Conservation (phyloP, 2,113 vertebrate genomes). For the Aspidoscelis tigris region DNA sequence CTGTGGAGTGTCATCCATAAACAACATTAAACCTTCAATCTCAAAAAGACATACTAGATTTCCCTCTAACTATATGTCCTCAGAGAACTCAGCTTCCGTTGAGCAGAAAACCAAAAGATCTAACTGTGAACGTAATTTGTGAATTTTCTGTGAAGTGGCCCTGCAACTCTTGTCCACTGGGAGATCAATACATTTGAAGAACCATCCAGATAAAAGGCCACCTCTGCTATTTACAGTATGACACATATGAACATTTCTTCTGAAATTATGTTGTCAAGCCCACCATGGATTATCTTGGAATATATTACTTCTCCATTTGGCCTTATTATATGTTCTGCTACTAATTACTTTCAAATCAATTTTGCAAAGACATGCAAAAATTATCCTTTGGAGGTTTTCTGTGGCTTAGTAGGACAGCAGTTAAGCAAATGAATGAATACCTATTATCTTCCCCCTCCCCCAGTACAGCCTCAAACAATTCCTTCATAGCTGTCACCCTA, state of each 20-base stretch:
- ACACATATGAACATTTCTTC: background rate
- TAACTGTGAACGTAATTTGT: background rate
- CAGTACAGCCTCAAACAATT: background rate
- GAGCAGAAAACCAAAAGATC: background rate
- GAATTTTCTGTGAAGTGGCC: background rate
- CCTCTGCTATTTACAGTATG: background rate
- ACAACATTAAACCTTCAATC: background rate
- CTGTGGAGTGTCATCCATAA: background rate
- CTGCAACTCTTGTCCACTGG: background rate
- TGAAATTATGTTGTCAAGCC: background rate
- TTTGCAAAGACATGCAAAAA: background rate
- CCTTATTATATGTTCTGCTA: background rate
- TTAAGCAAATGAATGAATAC: background rate
- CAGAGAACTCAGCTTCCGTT: background rate
- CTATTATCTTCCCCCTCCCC: background rate
- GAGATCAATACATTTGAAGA: conserved; percentile 10
- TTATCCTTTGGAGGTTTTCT: background rate
- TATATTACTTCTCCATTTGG: background rate
- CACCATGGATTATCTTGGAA: background rate
- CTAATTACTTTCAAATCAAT: background rate
- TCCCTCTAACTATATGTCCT: background rate
- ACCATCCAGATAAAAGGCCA: background rate
- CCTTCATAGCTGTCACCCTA: background rate
- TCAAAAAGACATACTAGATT: background rate
- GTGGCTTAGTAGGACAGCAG: background rate